These are phyloP conservation scores for Drosophila paracracens DNA, from an alignment of 2,888 invertebrate genomes.

Conservation along the genomic window DNA sequence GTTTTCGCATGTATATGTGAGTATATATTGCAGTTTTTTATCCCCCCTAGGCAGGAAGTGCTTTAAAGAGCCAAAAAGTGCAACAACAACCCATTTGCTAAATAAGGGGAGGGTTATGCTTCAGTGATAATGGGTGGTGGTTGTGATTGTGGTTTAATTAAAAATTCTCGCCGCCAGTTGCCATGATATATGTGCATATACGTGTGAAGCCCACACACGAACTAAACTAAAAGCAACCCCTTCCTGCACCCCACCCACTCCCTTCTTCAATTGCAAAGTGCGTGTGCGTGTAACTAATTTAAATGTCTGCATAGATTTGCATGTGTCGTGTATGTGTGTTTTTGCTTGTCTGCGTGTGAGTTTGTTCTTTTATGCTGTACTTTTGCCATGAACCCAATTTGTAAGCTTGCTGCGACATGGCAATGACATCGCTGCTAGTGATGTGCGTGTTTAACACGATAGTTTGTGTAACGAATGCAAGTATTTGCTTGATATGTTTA, in stretches of 20 bases:
- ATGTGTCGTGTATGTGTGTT: conserved; percentile 30
- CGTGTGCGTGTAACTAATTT: conserved; percentile 52
- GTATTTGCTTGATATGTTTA: background rate
- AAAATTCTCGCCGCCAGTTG: conserved; percentile 56
- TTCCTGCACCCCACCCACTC: background rate
- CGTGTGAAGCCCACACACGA: conserved; percentile 30
- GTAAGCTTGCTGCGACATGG: conserved; percentile 51
- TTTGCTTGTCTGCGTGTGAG: background rate
- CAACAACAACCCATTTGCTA: conserved; percentile 38
- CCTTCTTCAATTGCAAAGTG: conserved; percentile 43
- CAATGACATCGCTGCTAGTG: conserved; percentile 60
- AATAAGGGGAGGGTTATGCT: conserved; percentile 24
- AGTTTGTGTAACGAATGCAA: conserved; percentile 2
- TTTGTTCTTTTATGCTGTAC: conserved; percentile 47
- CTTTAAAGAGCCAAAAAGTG: conserved; percentile 47
- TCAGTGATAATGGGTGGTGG: conserved; percentile 49
- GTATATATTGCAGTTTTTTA: conserved; percentile 3
- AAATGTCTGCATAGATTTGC: conserved; percentile 29
- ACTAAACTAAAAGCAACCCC: conserved; percentile 36
- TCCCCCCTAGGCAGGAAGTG: conserved; percentile 32
- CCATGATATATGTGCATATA: conserved; percentile 30
- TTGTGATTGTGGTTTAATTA: conserved; percentile 62
- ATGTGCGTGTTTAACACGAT: conserved; percentile 9
- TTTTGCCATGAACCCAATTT: conserved; percentile 70
- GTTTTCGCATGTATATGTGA: conserved; percentile 3